These are phyloP conservation scores for Mythimna pallens DNA, from an alignment of 2,888 invertebrate genomes.

Conservation along the genomic window DNA sequence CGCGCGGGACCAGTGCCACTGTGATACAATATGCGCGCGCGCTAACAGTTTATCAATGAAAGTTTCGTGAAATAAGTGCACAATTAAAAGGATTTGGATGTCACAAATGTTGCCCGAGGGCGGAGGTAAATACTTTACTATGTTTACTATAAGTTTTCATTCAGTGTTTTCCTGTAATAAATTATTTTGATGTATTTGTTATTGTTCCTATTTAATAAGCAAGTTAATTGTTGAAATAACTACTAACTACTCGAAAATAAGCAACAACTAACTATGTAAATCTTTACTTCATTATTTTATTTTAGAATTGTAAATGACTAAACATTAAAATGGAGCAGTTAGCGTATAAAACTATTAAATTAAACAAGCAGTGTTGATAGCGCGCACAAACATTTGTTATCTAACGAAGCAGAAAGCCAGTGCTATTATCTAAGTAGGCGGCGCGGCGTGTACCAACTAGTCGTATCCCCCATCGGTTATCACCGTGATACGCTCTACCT, in stretches of 20 bases:
- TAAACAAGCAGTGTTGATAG: slow-evolving; percentile 22
- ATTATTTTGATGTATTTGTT: background rate
- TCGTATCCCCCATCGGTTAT: slow-evolving; percentile 29
- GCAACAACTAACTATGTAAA: background rate
- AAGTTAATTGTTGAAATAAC: background rate
- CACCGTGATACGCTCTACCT: slow-evolving; percentile 30
- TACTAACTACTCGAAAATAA: too few species aligned
- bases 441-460: background rate
- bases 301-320: background rate
- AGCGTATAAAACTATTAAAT: slow-evolving; percentile 7
- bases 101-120: slow-evolving; percentile 88
- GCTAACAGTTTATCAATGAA: slow-evolving; percentile 68
- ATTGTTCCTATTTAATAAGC: background rate
- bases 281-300: background rate
- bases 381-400: slow-evolving; percentile 33
- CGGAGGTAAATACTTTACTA: slow-evolving; percentile 82
- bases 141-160: slow-evolving; percentile 8
- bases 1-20: slow-evolving; percentile 14
- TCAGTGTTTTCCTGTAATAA: background rate
- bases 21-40: slow-evolving; percentile 55
- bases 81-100: slow-evolving; percentile 81
- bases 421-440: slow-evolving; percentile 42
- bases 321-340: slow-evolving; percentile 6
- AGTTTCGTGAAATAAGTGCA: slow-evolving; percentile 70
- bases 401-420: slow-evolving; percentile 19